These are phyloP conservation scores for Panurus biarmicus DNA, from an alignment of 2,113 vertebrate species.

Conservation along the genomic window DNA sequence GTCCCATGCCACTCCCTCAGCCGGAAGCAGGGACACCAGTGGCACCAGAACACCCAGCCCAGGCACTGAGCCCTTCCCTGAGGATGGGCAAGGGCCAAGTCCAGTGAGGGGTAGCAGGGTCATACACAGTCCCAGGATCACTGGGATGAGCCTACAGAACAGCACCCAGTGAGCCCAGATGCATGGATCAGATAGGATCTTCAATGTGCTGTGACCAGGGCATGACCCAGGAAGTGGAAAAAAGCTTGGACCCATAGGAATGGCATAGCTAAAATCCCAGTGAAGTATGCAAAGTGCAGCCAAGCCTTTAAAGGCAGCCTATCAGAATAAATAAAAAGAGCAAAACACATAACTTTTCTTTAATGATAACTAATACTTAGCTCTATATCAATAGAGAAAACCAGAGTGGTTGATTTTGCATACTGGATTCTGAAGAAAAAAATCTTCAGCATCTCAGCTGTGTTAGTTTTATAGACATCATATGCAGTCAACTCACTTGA, in stretches of 20 bases:
- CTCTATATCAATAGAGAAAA: background rate
- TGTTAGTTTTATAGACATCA: background rate
- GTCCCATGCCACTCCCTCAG: background rate
- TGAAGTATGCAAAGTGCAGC: background rate
- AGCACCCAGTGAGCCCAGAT: background rate
- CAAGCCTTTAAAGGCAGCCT: background rate
- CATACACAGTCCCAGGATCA: background rate
- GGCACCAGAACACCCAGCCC: background rate
- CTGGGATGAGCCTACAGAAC: no score
- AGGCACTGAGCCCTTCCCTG: background rate
- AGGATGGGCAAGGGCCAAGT: background rate
- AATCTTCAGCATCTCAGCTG: background rate
- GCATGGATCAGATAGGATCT: background rate
- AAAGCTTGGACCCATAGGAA: no score
- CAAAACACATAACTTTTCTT: background rate
- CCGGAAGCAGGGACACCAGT: background rate
- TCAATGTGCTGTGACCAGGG: background rate
- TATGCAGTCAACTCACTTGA: background rate
- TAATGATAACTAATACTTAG: background rate
- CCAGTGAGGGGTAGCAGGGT: no score
- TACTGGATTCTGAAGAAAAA: background rate
- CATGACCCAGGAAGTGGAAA: accelerated
- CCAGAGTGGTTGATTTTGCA: background rate
- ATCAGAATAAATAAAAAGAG: background rate
- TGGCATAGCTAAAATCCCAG: background rate